These are phyloP conservation scores for Typhlomys cinereus DNA, from an alignment of 2,113 vertebrate species.

Conservation along the genomic window DNA sequence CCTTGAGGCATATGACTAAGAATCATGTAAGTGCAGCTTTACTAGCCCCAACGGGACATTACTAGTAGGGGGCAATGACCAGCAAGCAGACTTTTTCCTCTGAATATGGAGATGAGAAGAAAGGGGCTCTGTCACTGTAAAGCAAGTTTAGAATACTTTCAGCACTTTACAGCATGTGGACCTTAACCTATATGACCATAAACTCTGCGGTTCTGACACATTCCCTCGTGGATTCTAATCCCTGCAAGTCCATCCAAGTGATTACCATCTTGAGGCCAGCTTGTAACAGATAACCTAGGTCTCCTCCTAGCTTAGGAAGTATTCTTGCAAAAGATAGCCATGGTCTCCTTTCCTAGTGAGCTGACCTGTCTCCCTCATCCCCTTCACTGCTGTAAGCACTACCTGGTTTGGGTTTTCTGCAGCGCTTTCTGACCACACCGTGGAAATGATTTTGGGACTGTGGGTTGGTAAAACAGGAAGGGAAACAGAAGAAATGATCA, in stretches of 20 bases:
- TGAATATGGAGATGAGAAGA: too few relatives aligned
- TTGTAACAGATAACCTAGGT: not conserved
- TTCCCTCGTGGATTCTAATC: not conserved
- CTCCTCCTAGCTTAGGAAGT: not conserved
- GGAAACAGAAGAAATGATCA: too few relatives aligned
- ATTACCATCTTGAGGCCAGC: not conserved
- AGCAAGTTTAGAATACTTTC: not conserved
- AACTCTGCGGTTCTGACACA: not conserved
- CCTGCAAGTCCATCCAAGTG: not conserved
- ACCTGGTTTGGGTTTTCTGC: not conserved
- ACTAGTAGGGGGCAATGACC: too few relatives aligned
- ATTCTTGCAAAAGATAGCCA: not conserved
- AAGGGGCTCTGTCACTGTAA: too few relatives aligned
- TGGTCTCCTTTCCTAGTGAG: not conserved
- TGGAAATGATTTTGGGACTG: too few relatives aligned
- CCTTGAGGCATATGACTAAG: too few relatives aligned
- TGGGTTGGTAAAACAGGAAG: too few relatives aligned
- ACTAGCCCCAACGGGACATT: too few relatives aligned
- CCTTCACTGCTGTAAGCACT: not conserved
- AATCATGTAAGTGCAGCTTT: too few relatives aligned
- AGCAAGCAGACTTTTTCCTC: too few relatives aligned
- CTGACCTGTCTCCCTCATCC: not conserved
- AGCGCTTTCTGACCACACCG: too few relatives aligned
- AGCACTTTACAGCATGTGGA: not conserved
- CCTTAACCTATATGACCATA: not conserved